Evolutionary conservation across 1,140 invertebrate species (phyloP), one percentile per base, ranked within the genome.

Genomic region (Bombus fervidus): DNA sequence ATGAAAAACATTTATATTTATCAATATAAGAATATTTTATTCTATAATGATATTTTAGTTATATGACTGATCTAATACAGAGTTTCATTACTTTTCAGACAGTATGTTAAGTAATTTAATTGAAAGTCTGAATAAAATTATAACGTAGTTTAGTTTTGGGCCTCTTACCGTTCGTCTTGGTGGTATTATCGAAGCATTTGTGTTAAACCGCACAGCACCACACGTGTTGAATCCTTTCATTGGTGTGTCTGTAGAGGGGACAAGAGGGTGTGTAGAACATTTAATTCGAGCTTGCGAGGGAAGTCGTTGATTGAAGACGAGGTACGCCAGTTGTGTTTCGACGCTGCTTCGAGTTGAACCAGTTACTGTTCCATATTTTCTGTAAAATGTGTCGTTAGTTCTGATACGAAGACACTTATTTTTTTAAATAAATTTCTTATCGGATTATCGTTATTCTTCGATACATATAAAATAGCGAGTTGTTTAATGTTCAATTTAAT

Each of bases 201-300:
- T 39, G 34, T 37, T 75, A 81, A 81, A 81, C 41, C 79, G 37
- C 43, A 81, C 41, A 71, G n/a, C 37, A 68, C 34, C 59, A 68
- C 83, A 85, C 84, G 84, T 81, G 79, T 85, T 47, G 71, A 85
- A 81, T 81, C 71, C 84, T 85, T 85, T 85, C 64, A 68, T 84
- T 81, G 87, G 53, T 85, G 64, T 39, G 25, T 37, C 28, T 59
- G 43, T 57, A 69, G 77, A 53, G 80, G 81, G 90, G 87, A 39
- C 76, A 76, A 82, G 82, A 85, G 88, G 86, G 90, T 90, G 90
- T 83, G 90, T 82, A 91, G 85, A 87, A 85, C 86, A 91, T 91
- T 91, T 91, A 91, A 91, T 91, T 91, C 84, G 80, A 91, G 81
- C 85, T 91, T 91, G 83, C 90, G 87, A 91, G 90, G 83, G 90